Conservation (phyloP, 1,140 invertebrate species). For the Drosophila nigrodunni region DNA sequence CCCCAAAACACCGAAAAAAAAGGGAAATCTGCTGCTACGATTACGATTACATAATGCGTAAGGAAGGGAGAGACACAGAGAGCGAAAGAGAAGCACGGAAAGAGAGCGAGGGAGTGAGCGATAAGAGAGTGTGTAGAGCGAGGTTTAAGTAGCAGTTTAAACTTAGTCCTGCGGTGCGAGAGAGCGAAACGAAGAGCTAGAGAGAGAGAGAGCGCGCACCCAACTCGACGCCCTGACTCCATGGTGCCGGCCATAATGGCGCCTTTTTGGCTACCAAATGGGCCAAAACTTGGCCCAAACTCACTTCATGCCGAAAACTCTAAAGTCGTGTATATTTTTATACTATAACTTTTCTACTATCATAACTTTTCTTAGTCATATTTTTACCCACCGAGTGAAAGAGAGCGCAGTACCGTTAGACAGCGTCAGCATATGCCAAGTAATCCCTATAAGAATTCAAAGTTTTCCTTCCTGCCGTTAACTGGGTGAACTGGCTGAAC, state of each 20-base stretch:
- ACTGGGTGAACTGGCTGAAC: conserved; percentile 47
- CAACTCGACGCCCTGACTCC: conserved; percentile 23
- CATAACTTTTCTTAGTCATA: too few relatives aligned
- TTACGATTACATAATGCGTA: conserved; percentile 74
- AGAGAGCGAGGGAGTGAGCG: conserved; percentile 7
- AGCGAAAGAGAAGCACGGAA: neutral
- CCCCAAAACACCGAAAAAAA: conserved; percentile 1
- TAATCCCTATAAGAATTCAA: conserved; percentile 15
- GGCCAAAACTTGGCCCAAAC: conserved; percentile 1
- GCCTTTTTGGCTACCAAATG: conserved; percentile 55
- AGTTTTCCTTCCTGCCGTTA: conserved; percentile 27
- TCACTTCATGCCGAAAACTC: neutral
- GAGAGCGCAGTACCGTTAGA: neutral
- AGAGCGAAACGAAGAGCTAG: neutral
- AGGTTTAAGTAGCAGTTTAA: conserved; percentile 18
- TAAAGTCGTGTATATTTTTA: too few relatives aligned
- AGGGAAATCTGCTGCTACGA: conserved; percentile 41
- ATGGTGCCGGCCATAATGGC: conserved; percentile 69
- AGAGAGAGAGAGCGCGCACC: conserved; percentile 3
- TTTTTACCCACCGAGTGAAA: neutral
- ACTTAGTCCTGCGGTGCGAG: conserved; percentile 11
- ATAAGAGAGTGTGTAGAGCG: neutral
- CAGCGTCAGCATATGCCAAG: neutral
- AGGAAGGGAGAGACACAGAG: conserved; percentile 27
- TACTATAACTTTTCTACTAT: too few relatives aligned